phyloP scores from a whole-genome alignment of 2,113 vertebrate species.

The Neogale vison region DNA sequence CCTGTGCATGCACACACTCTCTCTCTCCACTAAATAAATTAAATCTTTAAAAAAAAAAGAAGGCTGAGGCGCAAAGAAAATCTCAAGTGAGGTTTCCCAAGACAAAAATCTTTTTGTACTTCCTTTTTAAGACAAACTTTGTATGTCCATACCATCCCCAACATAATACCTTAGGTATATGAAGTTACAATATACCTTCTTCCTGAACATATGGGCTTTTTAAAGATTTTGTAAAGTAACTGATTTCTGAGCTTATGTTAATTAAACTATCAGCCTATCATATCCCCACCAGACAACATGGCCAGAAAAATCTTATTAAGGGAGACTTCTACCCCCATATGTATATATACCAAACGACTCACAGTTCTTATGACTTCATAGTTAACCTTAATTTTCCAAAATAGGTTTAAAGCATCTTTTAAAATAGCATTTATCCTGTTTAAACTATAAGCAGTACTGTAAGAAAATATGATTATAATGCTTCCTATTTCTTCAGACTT shows the following conservation, averaged over 20 bases:
- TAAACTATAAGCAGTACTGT: not conserved
- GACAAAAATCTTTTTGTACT: not conserved
- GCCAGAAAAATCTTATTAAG: not conserved
- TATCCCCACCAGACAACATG: not conserved
- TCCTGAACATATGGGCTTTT: not conserved
- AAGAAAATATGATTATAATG: not conserved
- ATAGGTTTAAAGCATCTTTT: not conserved
- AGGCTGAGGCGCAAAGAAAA: not conserved
- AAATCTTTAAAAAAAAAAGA: not conserved
- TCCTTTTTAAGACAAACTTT: not conserved
- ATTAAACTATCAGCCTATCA: not conserved
- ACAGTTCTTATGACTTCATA: not conserved
- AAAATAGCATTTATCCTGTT: not conserved
- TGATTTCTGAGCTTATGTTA: not conserved
- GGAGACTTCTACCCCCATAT: not conserved
- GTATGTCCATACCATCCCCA: not conserved
- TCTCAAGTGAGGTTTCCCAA: not conserved
- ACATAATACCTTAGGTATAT: not conserved
- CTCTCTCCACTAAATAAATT: not conserved
- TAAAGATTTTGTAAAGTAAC: not conserved
- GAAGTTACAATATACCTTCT: not conserved
- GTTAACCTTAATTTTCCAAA: not conserved
- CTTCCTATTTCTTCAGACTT: conserved; percentile 18
- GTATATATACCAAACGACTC: not conserved
- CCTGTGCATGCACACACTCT: too few relatives aligned